Conservation (phyloP, 2,113 vertebrate genomes). For the Pseudorectes ferrugineus region DNA sequence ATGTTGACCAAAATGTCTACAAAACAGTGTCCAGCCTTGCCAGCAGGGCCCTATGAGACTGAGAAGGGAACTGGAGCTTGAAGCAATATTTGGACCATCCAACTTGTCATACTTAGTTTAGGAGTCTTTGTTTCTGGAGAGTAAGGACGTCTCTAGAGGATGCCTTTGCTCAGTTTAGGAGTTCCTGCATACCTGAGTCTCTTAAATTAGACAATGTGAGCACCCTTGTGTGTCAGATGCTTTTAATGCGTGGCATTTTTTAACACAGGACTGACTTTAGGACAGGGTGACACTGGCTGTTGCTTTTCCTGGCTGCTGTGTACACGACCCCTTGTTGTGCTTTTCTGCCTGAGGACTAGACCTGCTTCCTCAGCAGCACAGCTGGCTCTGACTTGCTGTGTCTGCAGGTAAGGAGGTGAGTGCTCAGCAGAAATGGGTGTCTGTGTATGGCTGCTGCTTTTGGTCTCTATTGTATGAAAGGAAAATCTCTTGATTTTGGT, state of each 20-base stretch:
- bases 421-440: background rate
- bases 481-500: background rate
- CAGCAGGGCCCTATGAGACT: background rate
- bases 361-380: background rate
- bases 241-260: background rate
- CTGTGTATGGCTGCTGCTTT: background rate
- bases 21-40: background rate
- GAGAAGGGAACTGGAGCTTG: background rate
- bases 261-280: background rate
- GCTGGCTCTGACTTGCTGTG: background rate
- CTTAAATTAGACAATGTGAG: background rate
- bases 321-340: accelerated
- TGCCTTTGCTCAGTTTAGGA: background rate
- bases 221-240: background rate
- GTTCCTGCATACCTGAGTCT: background rate
- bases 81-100: accelerated
- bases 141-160: background rate
- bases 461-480: background rate
- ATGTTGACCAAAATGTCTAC: background rate
- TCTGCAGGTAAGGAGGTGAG: background rate
- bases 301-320: background rate
- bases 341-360: background rate
- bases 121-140: background rate
- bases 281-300: background rate
- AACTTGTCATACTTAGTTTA: background rate